A percentile compares a stretch with the other conserved stretches of the same genome.
phyloP scores from a whole-genome alignment of 2,113 vertebrate species.

The Vidua macroura region DNA sequence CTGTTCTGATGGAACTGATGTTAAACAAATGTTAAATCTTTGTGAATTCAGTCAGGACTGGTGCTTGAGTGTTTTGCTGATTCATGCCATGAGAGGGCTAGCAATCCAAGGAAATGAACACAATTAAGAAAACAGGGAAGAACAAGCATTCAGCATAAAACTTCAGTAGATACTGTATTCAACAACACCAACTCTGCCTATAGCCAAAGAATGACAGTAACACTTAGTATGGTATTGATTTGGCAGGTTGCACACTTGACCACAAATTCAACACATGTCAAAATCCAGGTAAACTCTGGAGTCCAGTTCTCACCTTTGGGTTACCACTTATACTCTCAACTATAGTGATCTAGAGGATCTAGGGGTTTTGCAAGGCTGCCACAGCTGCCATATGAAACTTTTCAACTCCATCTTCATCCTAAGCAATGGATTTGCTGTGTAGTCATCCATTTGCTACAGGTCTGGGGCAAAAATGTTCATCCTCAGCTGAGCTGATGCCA shows the following conservation, averaged over 20 bases:
- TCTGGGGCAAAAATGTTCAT: not conserved
- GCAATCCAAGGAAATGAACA: not conserved
- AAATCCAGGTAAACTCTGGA: not conserved
- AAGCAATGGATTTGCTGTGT: not conserved
- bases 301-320: not conserved
- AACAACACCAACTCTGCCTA: not conserved
- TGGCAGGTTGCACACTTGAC: not conserved
- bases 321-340: not conserved
- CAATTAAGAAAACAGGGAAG: not conserved
- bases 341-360: not conserved
- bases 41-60: not conserved
- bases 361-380: not conserved
- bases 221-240: not conserved
- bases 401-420: not conserved
- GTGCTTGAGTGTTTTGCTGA: not conserved
- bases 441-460: not conserved
- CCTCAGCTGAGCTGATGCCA: not conserved
- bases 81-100: not conserved
- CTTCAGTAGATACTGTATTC: not conserved
- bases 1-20: not conserved
- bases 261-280: not conserved
- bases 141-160: not conserved
- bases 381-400: rapidly evolving
- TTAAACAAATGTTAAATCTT: not conserved
- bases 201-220: not conserved